Conservation (phyloP, 1,140 invertebrate genomes). For the Hermatobates lingyangjiaoensis region DNA sequence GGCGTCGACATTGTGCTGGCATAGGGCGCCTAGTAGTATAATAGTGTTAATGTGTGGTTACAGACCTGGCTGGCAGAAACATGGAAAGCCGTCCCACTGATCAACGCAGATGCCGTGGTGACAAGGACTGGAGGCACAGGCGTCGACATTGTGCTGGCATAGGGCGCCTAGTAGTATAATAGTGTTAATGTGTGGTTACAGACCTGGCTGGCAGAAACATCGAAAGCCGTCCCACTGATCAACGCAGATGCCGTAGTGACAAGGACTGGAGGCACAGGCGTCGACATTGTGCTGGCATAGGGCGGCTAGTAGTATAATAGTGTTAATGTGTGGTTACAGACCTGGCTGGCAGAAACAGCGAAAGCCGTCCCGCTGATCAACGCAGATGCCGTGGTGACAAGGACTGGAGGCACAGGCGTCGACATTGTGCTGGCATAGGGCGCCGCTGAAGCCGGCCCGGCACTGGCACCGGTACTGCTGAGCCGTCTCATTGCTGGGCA, state of each 20-base stretch:
- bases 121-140: too few relatives aligned
- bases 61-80: too few relatives aligned
- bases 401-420: conserved; percentile 26
- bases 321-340: conserved; percentile 22
- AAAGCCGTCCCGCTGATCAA: conserved; percentile 25
- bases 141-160: too few relatives aligned
- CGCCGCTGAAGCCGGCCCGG: conserved; percentile 53
- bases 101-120: too few relatives aligned
- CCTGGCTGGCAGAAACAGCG: conserved; percentile 27
- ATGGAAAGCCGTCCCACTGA: too few relatives aligned
- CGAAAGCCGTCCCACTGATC: conserved; percentile 24
- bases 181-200: not conserved
- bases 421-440: conserved; percentile 26
- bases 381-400: conserved; percentile 28
- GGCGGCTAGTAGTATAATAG: not conserved
- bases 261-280: conserved; percentile 25
- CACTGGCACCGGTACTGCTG: conserved; percentile 82
- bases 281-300: conserved; percentile 17
- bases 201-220: conserved; percentile 26
- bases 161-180: not conserved
- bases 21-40: too few relatives aligned
- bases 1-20: too few relatives aligned
- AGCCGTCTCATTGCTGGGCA: conserved; percentile 43
- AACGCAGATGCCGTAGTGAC: conserved; percentile 27
- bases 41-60: too few relatives aligned